Evolutionary conservation across 2,113 vertebrate species (phyloP).

Genomic region (Phainopepla nitens): DNA sequence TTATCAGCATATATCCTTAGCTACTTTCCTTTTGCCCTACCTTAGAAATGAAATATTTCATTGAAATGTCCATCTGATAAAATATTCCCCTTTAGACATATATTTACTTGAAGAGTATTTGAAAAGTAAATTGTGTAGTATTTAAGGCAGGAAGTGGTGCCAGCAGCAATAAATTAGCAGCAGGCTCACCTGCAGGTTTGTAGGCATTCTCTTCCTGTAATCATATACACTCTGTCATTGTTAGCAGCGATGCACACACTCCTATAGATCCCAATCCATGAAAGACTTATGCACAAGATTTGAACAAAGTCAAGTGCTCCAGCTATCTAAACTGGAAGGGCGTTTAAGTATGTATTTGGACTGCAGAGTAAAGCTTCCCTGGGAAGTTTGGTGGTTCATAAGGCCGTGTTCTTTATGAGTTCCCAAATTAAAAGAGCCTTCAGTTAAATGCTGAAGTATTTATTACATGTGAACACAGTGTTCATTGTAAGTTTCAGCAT

Average conservation of each 20-base stretch:
- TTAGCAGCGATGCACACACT: background rate
- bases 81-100: conserved; percentile 50
- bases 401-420: background rate
- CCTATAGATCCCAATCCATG: background rate
- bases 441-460: background rate
- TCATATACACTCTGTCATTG: background rate
- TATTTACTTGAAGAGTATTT: conserved; percentile 60
- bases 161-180: conserved; percentile 33
- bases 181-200: background rate
- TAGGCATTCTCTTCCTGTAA: background rate
- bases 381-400: background rate
- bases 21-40: conserved; percentile 38
- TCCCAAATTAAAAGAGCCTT: background rate
- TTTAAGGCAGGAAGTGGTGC: conserved; percentile 26
- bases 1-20: conserved; percentile 61
- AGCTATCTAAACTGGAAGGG: background rate
- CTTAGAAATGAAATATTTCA: conserved; percentile 65
- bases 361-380: background rate
- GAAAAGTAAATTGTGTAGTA: conserved; percentile 64
- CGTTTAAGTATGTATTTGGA: background rate
- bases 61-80: conserved; percentile 59
- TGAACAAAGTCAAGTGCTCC: background rate
- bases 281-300: background rate
- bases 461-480: background rate
- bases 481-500: background rate